Evolutionary conservation across 2,888 invertebrate species (phyloP), one percentile per base, ranked within the genome.

Genomic region (Sinohyriopsis cumingii): DNA sequence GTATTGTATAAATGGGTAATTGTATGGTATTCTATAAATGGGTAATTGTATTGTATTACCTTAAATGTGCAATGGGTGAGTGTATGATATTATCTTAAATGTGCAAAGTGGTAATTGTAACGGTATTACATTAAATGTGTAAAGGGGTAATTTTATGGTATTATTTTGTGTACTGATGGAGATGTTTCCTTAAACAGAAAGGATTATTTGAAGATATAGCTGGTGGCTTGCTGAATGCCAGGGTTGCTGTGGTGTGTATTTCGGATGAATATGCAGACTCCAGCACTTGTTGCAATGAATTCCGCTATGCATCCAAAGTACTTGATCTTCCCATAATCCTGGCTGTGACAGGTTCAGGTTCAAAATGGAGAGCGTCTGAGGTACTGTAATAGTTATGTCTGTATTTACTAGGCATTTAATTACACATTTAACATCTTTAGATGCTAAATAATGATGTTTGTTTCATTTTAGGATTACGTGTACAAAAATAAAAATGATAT

Each of bases 121-220:
- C 7, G 33, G 0, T 33, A 33, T 33, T 28, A 28, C 28, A 28
- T 28, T 33, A 33, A 9, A 33, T 1, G 9, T 33, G 33, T 33
- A 45, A 2, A 45, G 3, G 0, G 45, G 45, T 45, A 45, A n/a
- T 33, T 7, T 57, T 24, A 56, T 28, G 19, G 19, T 7, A n/a
- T 45, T 62, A 7, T 22, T 62, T 24, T 68, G 28, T 19, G 24
- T n/a, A 20, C 19, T 18, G 3, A 64, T 59, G 45, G 12, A 28
- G 22, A 25, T 69, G 64, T 33, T 54, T 62, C 25, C 69, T 72
- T 53, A 67, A 73, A 19, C 74, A 86, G 85, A 83, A 84, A 75
- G 85, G 84, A 9, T 70, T 88, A 65, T 86, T 87, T 72, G 86
- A 87, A 65, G 88, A 88, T 72, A 87, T 88, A 55, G 84, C 85